Evolutionary conservation across 2,888 invertebrate genomes (phyloP), one percentile per base, ranked within the genome.

Genomic region (Trissolcus brochymenae): DNA sequence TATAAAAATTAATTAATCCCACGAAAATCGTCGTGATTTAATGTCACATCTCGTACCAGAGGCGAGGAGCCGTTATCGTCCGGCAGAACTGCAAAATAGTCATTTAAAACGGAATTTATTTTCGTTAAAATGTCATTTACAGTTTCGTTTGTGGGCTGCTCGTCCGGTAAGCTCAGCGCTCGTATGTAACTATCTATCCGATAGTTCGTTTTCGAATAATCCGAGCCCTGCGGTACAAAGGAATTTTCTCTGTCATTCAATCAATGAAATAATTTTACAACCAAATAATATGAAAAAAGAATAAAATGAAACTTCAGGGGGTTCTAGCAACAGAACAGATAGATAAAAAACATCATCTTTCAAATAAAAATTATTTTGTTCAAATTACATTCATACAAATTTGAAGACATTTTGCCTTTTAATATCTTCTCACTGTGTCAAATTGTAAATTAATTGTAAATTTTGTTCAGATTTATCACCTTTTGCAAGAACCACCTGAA

Each of bases 81-180:
- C 9, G 64, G 75, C 16, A 75, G 13, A 35, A n/a, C 49, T 54
- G 53, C 3, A 70, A 70, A 70, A 70, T 70, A 76, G 0, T 49
- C 55, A 19, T 11, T 29, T 21, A 76, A 61, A 65, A 60, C 40
- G 3, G 50, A 17, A 13, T 70, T 76, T 70, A 76, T 70, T 60
- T 70, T 16, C 17, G 43, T 65, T 61, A 76, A 60, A 76, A 61
- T 70, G 50, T 65, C 65, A 70, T 75, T 64, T 50, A 70, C 50
- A 57, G 29, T 70, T 50, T 64, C 41, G 9, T 54, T 60, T 7
- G 64, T 43, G 16, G 14, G 19, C 17, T 11, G 16, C 14, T 19
- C 6, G 16, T 56, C 25, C 17, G 1, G 9, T 29, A 9, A 11
- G 54, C 16, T 60, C 29, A 76, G 70, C 43, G 50, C 13, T 16